Conservation (phyloP, 2,888 invertebrate species). For the Amphiduros pacificus region DNA sequence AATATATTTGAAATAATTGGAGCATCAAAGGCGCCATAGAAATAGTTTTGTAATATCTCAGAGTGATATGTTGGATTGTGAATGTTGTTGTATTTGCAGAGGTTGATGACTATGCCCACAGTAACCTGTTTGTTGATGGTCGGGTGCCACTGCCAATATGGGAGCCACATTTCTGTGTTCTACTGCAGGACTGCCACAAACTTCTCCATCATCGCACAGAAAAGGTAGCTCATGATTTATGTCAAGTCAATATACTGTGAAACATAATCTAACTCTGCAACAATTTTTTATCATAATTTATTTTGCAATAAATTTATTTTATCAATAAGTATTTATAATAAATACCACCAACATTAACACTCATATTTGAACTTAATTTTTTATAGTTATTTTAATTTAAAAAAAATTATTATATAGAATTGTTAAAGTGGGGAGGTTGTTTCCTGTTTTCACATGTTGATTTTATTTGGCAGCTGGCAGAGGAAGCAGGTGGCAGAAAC, state of each 20-base stretch:
- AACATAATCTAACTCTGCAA: too few species aligned
- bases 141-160: constrained; percentile 63
- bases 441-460: not conserved
- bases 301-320: not conserved
- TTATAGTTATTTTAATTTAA: not conserved
- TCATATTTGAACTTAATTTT: not conserved
- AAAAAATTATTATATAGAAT: not conserved
- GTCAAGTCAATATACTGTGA: too few species aligned
- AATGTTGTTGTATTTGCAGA: too few species aligned
- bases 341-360: not conserved
- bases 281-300: not conserved
- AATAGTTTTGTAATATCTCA: too few species aligned
- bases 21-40: too few species aligned
- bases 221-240: constrained; percentile 65
- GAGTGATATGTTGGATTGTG: too few species aligned
- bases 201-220: constrained; percentile 78
- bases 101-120: constrained; percentile 30
- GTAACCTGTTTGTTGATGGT: constrained; percentile 34
- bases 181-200: constrained; percentile 75
- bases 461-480: not conserved
- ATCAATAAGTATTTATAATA: not conserved
- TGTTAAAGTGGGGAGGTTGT: not conserved
- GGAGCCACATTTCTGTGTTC: constrained; percentile 80
- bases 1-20: too few species aligned
- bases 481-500: constrained; percentile 56